Evolutionary conservation across 2,797 vertebrate species (phyloP), one percentile per base, ranked within the genome.

Genomic region (Perodicticus potto): DNA sequence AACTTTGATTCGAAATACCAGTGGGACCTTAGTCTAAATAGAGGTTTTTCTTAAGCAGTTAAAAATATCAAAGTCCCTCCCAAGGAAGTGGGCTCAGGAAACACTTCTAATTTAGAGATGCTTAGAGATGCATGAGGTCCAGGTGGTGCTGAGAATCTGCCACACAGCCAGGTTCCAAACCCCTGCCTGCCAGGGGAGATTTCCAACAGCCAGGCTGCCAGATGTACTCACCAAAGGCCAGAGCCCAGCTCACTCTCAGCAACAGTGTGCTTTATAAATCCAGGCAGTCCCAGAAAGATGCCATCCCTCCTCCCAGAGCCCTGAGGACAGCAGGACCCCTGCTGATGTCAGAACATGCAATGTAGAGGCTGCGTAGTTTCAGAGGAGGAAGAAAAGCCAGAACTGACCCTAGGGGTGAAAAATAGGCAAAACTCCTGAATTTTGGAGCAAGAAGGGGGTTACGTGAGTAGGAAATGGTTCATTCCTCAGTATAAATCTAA

Each of bases 371-470:
- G 13, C 43, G 13, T 70, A 69, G n/a, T 29, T 89, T 90, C 45
- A 83, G 65, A 90, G 93, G 32, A 94, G 32, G 53, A 88, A 34
- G 65, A 78, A 96, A 91, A 91, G 32, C 32, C 59, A 93, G 72
- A 95, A 80, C 49, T 80, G 43, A 70, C 20, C 49, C 37, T 67
- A 19, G 43, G 13, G 7, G 1, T 14, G 37, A 69, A 67, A 49
- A 55, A 76, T 8, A 7, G 17, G 19, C 55, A 80, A 17, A 91
- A 93, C 32, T 90, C 90, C 81, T 82, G 73, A 92, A 72, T 85
- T 88, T 88, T 91, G 78, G 23, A 88, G 14, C 53, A 45, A 32
- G 27, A 85, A 63, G 37, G 57, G 37, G 70, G 23, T 53, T 88
- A 57, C 57, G 22, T 85, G 49, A 87, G 34, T 37, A 81, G 53